Percentiles rank a stretch among this genome's conserved stretches.
Conservation (phyloP, 2,888 invertebrate genomes). For the Panorpa germanica region DNA sequence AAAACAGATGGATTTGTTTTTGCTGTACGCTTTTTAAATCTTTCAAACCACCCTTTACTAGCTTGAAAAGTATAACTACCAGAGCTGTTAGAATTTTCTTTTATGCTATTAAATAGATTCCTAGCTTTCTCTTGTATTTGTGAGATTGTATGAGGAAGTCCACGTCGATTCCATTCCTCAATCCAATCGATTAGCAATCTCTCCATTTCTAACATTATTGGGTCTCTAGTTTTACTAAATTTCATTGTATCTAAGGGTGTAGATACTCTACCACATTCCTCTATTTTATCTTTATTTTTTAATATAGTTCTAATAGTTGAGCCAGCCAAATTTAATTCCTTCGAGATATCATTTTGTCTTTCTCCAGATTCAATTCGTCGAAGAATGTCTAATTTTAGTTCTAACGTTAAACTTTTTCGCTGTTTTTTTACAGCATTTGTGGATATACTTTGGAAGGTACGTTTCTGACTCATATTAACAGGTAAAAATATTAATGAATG, state of each 20-base stretch:
- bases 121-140: not conserved
- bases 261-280: no score
- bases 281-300: not conserved
- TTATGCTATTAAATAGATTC: not conserved
- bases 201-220: constrained; percentile 4
- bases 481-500: no score
- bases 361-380: not conserved
- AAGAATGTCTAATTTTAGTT: not conserved
- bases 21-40: not conserved
- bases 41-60: constrained; percentile 4
- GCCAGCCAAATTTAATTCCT: not conserved
- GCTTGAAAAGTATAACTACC: not conserved
- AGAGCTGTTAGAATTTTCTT: not conserved
- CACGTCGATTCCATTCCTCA: not conserved
- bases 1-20: no score
- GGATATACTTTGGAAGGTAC: no score
- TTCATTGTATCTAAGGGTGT: not conserved
- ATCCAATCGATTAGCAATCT: not conserved
- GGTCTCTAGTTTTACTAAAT: not conserved
- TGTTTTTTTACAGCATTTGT: constrained; percentile 3
- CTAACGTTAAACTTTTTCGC: constrained; percentile 4
- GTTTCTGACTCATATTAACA: no score
- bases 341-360: constrained; percentile 2
- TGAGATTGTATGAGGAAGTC: not conserved
- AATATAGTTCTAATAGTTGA: constrained; percentile 1